These are phyloP conservation scores for Drosophila melanica DNA, from an alignment of 1,140 invertebrate genomes.

Conservation along the genomic window DNA sequence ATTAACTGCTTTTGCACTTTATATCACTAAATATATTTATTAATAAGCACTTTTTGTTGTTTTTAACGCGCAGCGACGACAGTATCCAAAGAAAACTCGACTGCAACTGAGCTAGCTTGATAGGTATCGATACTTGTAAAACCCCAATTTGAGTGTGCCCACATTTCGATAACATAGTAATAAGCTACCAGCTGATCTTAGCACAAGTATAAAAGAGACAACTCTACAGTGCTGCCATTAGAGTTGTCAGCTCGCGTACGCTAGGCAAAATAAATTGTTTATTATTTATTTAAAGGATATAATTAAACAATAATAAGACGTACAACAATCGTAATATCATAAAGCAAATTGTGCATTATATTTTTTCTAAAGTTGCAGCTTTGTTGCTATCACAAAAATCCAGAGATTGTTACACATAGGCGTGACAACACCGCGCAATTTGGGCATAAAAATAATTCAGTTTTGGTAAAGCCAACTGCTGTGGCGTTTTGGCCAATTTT, in stretches of 20 bases:
- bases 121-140: slow-evolving; percentile 26
- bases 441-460: slow-evolving; percentile 26
- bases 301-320: slow-evolving; percentile 10
- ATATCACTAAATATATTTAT: slow-evolving; percentile 14
- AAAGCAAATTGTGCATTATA: not conserved
- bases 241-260: slow-evolving; percentile 26
- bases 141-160: slow-evolving; percentile 7
- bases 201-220: slow-evolving; percentile 14
- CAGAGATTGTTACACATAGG: not conserved
- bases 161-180: not conserved
- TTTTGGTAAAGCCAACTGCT: slow-evolving; percentile 35
- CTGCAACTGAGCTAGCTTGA: slow-evolving; percentile 29
- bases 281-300: slow-evolving; percentile 29
- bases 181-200: slow-evolving; percentile 27
- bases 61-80: slow-evolving; percentile 20
- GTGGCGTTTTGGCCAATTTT: slow-evolving; percentile 18
- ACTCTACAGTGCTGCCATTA: slow-evolving; percentile 5
- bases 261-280: slow-evolving; percentile 38
- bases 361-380: not conserved
- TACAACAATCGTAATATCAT: not conserved
- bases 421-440: slow-evolving; percentile 28
- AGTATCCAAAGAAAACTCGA: slow-evolving; percentile 35
- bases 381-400: not conserved
- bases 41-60: slow-evolving; percentile 7
- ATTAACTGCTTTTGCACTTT: slow-evolving; percentile 6